These are phyloP conservation scores for Teleogryllus oceanicus DNA, from an alignment of 2,888 invertebrate genomes.

Conservation along the genomic window DNA sequence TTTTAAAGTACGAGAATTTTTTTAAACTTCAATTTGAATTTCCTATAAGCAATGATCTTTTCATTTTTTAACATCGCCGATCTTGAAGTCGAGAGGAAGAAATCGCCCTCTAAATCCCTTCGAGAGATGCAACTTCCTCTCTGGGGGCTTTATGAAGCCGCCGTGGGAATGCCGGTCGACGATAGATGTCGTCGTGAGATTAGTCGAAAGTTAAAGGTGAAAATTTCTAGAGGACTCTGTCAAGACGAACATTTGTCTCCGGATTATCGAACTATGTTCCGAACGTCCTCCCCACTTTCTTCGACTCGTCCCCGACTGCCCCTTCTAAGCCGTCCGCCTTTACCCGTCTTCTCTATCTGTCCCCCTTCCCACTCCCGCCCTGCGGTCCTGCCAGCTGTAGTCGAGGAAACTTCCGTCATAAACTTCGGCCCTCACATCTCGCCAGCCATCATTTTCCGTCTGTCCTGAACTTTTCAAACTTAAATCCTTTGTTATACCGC, in stretches of 20 bases:
- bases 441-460: background rate
- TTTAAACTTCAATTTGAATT: no score
- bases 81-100: no score
- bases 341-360: background rate
- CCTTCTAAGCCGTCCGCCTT: background rate
- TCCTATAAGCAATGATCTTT: no score
- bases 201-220: constrained; percentile 18
- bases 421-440: background rate
- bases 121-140: background rate
- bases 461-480: background rate
- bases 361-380: background rate
- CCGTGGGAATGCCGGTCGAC: background rate
- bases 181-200: background rate
- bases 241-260: background rate
- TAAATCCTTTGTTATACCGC: constrained; percentile 18
- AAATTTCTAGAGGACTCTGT: constrained; percentile 4
- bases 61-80: no score
- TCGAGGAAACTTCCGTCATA: constrained; percentile 10
- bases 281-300: background rate
- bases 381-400: background rate
- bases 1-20: no score
- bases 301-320: background rate
- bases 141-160: background rate
- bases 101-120: no score
- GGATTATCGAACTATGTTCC: constrained; percentile 9